Evolutionary conservation across 1,140 invertebrate genomes (phyloP), one percentile per base, ranked within the genome.

Genomic region (Trichonephila clavipes): DNA sequence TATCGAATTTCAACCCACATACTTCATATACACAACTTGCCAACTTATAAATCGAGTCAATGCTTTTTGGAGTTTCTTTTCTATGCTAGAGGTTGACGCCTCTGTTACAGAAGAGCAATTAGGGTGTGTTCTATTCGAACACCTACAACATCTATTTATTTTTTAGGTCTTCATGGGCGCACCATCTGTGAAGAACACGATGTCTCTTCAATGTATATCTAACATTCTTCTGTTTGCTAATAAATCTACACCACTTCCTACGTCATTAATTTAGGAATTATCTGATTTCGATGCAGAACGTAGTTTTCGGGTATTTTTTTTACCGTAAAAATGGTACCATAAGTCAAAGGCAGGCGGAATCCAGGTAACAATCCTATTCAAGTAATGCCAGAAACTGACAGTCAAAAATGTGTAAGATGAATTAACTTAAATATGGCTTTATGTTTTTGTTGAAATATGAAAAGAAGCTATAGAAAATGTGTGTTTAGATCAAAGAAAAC

Each of bases 51-150:
- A 77, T 34, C 28, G 72, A 77, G 28, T 77, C 34, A 16, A 19
- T 16, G 5, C 4, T 34, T 77, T 77, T 77, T 77, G 12, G 34
- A 34, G 12, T 18, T 10, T 77, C 14, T 77, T 34, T 51, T 85
- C 58, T 24, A 10, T 18, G 83, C 58, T 12, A 85, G 28, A 61
- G 58, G 83, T 85, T 85, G 58, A 85, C 83, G 83, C 83, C 83
- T 85, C 51, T 85, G 83, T 85, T 59, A 85, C 83, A 85, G 51
- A 85, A 61, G 58, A 58, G 44, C 44, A 85, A 85, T 85, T 85
- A 85, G 83, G 83, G 83, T 24, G 83, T 85, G 83, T 85, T 85
- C 51, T 51, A 85, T 85, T 12, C 44, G 19, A 85, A 85, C 83
- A 85, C 83, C 83, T 61, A 85, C 83, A 59, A 21, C 44, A 51